These are phyloP conservation scores for Thinocorus orbignyianus DNA, from an alignment of 2,113 vertebrate species.

Conservation along the genomic window DNA sequence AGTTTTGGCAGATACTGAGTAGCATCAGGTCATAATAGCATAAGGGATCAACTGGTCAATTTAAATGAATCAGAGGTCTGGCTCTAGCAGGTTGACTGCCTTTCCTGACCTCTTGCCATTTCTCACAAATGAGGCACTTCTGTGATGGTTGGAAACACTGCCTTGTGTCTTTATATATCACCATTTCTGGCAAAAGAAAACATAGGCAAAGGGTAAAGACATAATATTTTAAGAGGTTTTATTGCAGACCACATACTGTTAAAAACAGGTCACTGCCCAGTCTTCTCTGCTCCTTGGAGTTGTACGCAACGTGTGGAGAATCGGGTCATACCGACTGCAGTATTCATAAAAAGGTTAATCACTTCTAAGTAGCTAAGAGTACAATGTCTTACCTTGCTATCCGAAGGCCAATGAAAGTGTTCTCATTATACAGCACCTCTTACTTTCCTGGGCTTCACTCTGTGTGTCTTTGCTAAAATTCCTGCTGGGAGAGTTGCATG, in stretches of 20 bases:
- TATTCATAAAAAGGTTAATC: slow-evolving; percentile 28
- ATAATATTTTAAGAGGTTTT: background rate
- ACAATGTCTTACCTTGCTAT: background rate
- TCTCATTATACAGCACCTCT: slow-evolving; percentile 17
- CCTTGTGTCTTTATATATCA: background rate
- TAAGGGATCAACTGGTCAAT: background rate
- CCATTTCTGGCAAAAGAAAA: background rate
- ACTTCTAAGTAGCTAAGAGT: background rate
- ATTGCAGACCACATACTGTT: background rate
- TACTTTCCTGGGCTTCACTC: background rate
- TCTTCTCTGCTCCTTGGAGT: background rate
- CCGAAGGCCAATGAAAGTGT: background rate
- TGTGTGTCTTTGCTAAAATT: background rate
- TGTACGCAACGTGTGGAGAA: background rate
- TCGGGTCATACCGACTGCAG: background rate
- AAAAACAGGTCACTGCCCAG: background rate
- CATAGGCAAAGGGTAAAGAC: background rate
- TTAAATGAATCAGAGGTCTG: background rate
- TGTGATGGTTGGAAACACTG: background rate
- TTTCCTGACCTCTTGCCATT: background rate
- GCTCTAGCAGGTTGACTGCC: background rate
- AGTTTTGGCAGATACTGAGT: background rate
- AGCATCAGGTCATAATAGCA: background rate
- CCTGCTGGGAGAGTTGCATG: slow-evolving; percentile 11
- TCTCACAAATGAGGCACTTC: background rate